Base-by-base conservation (phyloP, 2,888 invertebrate species). In the Melinaea menophilus region DNA sequence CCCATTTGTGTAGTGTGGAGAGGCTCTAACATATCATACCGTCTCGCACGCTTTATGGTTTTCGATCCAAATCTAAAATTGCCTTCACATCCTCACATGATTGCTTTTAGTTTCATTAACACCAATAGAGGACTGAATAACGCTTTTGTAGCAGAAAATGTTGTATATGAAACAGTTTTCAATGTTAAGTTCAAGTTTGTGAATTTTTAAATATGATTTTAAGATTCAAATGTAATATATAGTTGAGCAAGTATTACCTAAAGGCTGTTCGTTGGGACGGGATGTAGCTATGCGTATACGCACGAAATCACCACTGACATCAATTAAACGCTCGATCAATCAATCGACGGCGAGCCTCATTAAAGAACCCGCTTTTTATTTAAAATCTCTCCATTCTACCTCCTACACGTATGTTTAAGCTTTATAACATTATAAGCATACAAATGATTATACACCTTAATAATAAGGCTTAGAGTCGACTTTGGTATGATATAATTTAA, bases 51-150 rank as follows among this genome's bases (percentile, higher is more conserved):
- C 75, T 85, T 85, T 84, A 85, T 82, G 80, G 78, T 79, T 78
- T 82, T 80, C 59, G 68, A 69, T 69, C 66, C 59, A 66, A 84
- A 86, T 86, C 86, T 86, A 77, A 85, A 86, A 86, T 86, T 86
- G 81, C 79, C 80, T 85, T 75, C 75, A 76, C 77, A 69, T 68
- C 69, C 69, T 70, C 70, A 71, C 71, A 72, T 78, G 77, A 80
- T 78, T 77, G 75, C 73, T 76, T 74, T 22, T 31, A 33, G 41
- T 55, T 56, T 59, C 62, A 67, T 65, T 60, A 55, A 54, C 34
- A 61, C 33, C 59, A 60, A 31, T 56, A 62, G 46, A 48, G 48
- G 41, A 13, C 9, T 31, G 9, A 7, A n/a, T 2, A 57, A 13
- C 47, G 55, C 47, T 37, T 48, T 60, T 41, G 41, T 55, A 57